phyloP scores from a whole-genome alignment of 1,140 invertebrate species.

The Harlomillsia oculata region DNA sequence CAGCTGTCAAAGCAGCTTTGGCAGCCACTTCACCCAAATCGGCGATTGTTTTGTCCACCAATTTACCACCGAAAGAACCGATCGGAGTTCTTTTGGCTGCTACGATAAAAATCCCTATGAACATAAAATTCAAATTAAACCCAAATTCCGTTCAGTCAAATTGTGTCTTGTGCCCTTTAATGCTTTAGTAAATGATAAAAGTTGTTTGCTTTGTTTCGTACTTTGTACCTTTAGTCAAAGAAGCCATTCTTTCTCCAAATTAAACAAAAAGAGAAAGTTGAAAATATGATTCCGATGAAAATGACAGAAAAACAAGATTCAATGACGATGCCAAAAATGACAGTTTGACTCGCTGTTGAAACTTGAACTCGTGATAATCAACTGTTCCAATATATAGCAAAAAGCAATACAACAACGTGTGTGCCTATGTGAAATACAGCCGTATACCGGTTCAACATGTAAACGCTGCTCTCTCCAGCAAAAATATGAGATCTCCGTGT shows the following conservation, averaged over 20 bases:
- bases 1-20: slow-evolving; percentile 69
- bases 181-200: too few species aligned
- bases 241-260: slow-evolving; percentile 18
- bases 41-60: slow-evolving; percentile 67
- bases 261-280: too few species aligned
- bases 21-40: slow-evolving; percentile 73
- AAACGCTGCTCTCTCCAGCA: too few species aligned
- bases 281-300: too few species aligned
- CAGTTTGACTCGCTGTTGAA: not conserved
- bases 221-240: slow-evolving; percentile 16
- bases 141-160: not conserved
- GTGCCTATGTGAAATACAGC: too few species aligned
- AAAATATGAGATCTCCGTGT: too few species aligned
- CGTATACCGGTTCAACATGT: too few species aligned
- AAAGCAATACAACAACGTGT: too few species aligned
- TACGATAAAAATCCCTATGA: slow-evolving; percentile 83
- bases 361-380: not conserved
- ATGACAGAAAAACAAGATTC: not conserved
- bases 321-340: not conserved
- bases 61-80: slow-evolving; percentile 82
- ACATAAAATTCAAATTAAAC: not conserved
- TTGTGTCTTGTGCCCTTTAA: not conserved
- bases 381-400: too few species aligned
- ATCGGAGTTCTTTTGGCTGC: slow-evolving; percentile 96
- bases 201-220: too few species aligned